Base-by-base conservation (phyloP, 2,888 invertebrate genomes). In the Chelonus formosanus region DNA sequence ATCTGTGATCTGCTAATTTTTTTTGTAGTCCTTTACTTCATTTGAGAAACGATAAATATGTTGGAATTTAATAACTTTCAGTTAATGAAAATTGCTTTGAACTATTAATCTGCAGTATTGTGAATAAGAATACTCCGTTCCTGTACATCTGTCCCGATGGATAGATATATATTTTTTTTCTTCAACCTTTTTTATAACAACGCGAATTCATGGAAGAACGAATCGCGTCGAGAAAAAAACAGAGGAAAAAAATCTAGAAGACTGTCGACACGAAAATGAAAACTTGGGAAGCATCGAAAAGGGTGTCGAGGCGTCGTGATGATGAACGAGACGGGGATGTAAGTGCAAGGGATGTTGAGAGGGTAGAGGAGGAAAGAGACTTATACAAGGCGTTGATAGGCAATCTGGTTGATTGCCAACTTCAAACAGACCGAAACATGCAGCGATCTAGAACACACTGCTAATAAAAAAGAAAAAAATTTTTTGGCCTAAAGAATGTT, bases 361-460 rank as follows among this genome's bases (percentile, higher is more conserved):
- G 57, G 3, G 57, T 59, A 45, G 68, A 65, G 43, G 44, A 45
- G 63, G 59, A 60, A 59, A 65, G 53, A 44, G 48, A 47, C 61
- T 54, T 48, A 50, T 62, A 36, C 50, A 34, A 53, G 67, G 79
- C 76, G 80, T 81, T 81, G 82, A 84, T 83, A 83, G 83, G 83
- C 81, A 83, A 83, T 83, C 81, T 79, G 79, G 78, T 77, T 84
- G 84, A 84, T 84, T 84, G 82, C 83, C 77, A 78, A 80, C 81
- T 81, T 83, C 81, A 82, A 83, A 83, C 80, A 77, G 70, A 73
- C 78, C 78, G 78, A 75, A 76, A 74, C 48, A 55, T 34, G 61
- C 32, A n/a, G 35, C 62, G 40, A 55, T 47, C 62, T 47, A 34
- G 55, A 32, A 54, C 48, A 55, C 48, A 35, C 40, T 20, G 45